These are phyloP conservation scores for Monoplex corrugatus DNA, from an alignment of 2,888 invertebrate species.

Conservation along the genomic window DNA sequence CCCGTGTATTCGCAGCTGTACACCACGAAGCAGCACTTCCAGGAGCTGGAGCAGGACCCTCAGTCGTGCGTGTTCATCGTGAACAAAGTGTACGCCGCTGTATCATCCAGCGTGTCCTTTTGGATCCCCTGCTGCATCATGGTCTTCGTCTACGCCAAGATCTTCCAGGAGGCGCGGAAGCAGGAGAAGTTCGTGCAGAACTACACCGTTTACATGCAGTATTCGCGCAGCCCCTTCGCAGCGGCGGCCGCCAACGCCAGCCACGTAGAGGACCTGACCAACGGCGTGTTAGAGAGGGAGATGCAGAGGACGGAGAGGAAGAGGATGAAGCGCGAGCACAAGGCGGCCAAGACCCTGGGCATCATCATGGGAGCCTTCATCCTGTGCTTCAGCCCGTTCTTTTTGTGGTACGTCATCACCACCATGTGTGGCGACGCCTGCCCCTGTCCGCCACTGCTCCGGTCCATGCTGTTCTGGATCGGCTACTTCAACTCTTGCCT, in stretches of 20 bases:
- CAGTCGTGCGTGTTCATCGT: conserved; percentile 79
- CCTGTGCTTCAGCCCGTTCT: conserved; percentile 97
- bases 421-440: conserved; percentile 90
- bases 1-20: conserved; percentile 98
- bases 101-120: conserved; percentile 81
- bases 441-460: conserved; percentile 90
- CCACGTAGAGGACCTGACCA: conserved; percentile 53
- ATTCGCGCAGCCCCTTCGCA: conserved; percentile 48
- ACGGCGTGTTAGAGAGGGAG: conserved; percentile 54
- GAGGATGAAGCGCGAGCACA: conserved; percentile 81
- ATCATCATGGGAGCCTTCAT: conserved; percentile 99
- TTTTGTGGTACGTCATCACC: conserved; percentile 95
- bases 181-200: conserved; percentile 75
- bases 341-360: conserved; percentile 95
- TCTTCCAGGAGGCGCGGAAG: conserved; percentile 77
- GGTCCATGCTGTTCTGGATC: conserved; percentile 97
- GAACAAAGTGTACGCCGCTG: conserved; percentile 77
- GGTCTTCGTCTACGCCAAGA: conserved; percentile 80
- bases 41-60: conserved; percentile 66
- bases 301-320: conserved; percentile 69
- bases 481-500: conserved; percentile 98
- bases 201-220: conserved; percentile 60
- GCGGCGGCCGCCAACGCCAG: neutral
- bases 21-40: conserved; percentile 88
- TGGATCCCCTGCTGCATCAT: conserved; percentile 81